Percentiles rank a stretch among this genome's conserved stretches.
Conservation (phyloP, 2,888 invertebrate genomes). For the Drosophila yooni region DNA sequence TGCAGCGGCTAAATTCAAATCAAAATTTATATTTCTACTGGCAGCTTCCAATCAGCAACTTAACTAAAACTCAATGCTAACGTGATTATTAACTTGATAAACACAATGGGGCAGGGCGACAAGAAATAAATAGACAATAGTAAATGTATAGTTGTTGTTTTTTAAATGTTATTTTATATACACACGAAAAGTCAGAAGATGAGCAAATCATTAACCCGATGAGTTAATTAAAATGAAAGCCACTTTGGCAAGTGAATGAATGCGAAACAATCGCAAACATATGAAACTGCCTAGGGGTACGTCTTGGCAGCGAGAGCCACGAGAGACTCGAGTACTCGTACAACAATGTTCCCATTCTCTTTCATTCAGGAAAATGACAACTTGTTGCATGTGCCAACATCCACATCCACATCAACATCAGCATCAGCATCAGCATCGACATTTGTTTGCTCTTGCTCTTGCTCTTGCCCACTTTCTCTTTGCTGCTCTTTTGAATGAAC, state of each 20-base stretch:
- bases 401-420: neutral
- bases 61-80: neutral
- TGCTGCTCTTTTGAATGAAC: slow-evolving; percentile 5
- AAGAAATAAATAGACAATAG: neutral
- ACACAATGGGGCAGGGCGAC: neutral
- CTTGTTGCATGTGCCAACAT: slow-evolving; percentile 40
- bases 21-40: neutral
- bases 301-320: neutral
- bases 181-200: neutral
- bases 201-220: neutral
- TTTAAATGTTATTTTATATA: neutral
- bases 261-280: neutral
- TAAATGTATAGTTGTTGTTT: neutral
- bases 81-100: neutral
- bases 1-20: neutral
- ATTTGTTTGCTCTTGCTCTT: neutral
- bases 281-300: neutral
- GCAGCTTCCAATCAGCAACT: neutral
- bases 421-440: neutral
- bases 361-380: slow-evolving; percentile 39
- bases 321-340: neutral
- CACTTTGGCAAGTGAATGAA: neutral
- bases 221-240: neutral
- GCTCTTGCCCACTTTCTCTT: neutral
- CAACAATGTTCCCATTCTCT: slow-evolving; percentile 5